Conservation (phyloP, 2,888 invertebrate species). For the Parnassius glacialis region DNA sequence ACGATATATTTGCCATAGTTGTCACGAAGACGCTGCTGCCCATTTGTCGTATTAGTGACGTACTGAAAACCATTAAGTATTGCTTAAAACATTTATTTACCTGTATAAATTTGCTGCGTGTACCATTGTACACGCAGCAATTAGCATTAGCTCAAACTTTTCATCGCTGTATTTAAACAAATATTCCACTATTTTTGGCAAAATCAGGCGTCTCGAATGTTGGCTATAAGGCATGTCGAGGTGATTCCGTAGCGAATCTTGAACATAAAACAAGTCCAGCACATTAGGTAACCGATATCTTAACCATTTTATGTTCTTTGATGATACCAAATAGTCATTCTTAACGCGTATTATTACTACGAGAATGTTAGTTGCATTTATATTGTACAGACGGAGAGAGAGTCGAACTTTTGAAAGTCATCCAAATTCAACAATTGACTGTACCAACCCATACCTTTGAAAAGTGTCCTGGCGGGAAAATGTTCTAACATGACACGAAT, state of each 20-base stretch:
- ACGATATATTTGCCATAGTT: too few relatives aligned
- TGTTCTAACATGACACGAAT: too few relatives aligned
- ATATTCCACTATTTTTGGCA: neutral
- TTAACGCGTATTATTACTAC: conserved; percentile 40
- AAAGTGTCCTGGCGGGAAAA: conserved; percentile 47
- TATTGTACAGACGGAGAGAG: conserved; percentile 49
- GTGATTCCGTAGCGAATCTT: conserved; percentile 40
- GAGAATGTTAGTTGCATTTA: conserved; percentile 43
- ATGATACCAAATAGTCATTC: conserved; percentile 43
- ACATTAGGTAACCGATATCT: conserved; percentile 41
- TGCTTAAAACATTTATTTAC: too few relatives aligned
- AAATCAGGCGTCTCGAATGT: neutral
- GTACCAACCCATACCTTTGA: conserved; percentile 45
- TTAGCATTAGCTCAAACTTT: too few relatives aligned
- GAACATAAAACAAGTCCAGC: conserved; percentile 15
- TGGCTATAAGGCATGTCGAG: conserved; percentile 41
- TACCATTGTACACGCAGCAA: too few relatives aligned
- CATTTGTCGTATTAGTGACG: too few relatives aligned
- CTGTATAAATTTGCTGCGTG: too few relatives aligned
- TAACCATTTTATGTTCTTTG: conserved; percentile 40
- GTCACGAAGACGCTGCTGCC: too few relatives aligned
- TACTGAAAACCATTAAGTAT: too few relatives aligned
- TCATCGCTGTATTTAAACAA: conserved; percentile 2
- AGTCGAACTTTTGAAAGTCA: conserved; percentile 46
- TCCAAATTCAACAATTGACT: conserved; percentile 37